A percentile compares a stretch with the other conserved stretches of the same genome.
phyloP scores from a whole-genome alignment of 2,113 vertebrate species.

The Pollachius pollachius region DNA sequence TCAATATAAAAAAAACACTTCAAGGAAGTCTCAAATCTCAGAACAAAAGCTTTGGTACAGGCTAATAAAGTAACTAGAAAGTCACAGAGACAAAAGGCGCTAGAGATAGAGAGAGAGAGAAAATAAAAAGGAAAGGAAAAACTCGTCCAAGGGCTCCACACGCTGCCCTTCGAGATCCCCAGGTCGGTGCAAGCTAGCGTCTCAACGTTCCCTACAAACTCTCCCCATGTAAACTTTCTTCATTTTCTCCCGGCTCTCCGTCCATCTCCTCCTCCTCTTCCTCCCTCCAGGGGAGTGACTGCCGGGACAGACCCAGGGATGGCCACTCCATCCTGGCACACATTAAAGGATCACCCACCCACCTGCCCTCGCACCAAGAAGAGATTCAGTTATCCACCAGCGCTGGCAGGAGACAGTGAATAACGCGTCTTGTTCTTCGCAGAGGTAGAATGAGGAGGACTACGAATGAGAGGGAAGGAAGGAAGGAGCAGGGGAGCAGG shows the following conservation, averaged over 20 bases:
- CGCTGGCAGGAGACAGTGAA: slow-evolving; percentile 36
- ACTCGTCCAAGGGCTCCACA: slow-evolving; percentile 17
- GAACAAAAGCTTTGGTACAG: slow-evolving; percentile 37
- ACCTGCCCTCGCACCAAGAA: too few relatives aligned
- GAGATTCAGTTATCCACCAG: slow-evolving; percentile 40
- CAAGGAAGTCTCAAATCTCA: slow-evolving; percentile 41
- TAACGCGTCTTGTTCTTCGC: slow-evolving; percentile 43
- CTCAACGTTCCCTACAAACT: slow-evolving; percentile 6
- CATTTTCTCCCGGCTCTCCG: background rate
- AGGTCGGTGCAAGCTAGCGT: slow-evolving; percentile 40
- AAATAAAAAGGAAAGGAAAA: slow-evolving; percentile 34
- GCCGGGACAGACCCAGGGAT: background rate
- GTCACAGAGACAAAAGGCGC: background rate
- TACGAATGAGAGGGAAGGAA: slow-evolving; percentile 45
- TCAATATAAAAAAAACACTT: slow-evolving; percentile 23
- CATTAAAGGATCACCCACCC: slow-evolving; percentile 35
- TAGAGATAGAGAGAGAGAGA: slow-evolving; percentile 49
- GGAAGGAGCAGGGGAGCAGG: slow-evolving; percentile 50
- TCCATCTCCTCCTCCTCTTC: background rate
- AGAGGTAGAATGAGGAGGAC: slow-evolving; percentile 50
- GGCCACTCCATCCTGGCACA: background rate
- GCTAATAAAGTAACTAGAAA: slow-evolving; percentile 38
- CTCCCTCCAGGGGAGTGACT: background rate
- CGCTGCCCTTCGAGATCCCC: slow-evolving; percentile 37
- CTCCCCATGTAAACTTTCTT: background rate